phyloP scores from a whole-genome alignment of 2,797 vertebrate species.

The Taenioides sp. region DNA sequence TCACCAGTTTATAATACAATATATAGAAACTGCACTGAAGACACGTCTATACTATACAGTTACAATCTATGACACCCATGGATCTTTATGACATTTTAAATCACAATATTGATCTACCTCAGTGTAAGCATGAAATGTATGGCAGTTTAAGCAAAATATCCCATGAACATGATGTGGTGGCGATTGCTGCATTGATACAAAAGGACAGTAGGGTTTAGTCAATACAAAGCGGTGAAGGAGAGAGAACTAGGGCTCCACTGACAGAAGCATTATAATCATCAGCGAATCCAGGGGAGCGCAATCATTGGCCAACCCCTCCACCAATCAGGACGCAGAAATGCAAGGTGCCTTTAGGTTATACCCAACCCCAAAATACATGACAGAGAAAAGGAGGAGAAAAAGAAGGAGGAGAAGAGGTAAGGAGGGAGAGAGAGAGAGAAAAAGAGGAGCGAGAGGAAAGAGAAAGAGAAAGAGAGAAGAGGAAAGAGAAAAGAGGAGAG shows the following conservation, averaged over 20 bases:
- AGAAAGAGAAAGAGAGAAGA: background rate
- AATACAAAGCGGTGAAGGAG: conserved; percentile 44
- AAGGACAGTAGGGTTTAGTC: background rate
- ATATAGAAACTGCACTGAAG: too few relatives aligned
- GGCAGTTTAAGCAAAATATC: background rate
- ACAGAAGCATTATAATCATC: conserved; percentile 68
- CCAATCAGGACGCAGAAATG: conserved; percentile 65
- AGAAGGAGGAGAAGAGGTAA: too few relatives aligned
- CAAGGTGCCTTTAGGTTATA: conserved; percentile 81
- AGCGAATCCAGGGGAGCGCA: conserved; percentile 56
- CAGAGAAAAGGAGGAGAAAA: conserved; percentile 10
- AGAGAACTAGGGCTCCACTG: conserved; percentile 45
- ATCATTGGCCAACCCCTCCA: conserved; percentile 60
- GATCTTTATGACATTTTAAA: too few relatives aligned
- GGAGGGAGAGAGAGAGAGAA: conserved; percentile 14
- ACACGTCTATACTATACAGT: too few relatives aligned
- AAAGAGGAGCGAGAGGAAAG: background rate
- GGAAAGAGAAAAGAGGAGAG: background rate
- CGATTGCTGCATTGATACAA: conserved; percentile 3
- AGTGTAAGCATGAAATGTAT: too few relatives aligned
- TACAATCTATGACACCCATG: too few relatives aligned
- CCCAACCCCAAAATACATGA: conserved; percentile 73
- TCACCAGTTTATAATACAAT: too few relatives aligned
- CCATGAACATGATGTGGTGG: background rate
- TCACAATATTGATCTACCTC: too few relatives aligned